Evolutionary conservation across 2,888 invertebrate genomes (phyloP).

Genomic region (Hydriomena furcata): DNA sequence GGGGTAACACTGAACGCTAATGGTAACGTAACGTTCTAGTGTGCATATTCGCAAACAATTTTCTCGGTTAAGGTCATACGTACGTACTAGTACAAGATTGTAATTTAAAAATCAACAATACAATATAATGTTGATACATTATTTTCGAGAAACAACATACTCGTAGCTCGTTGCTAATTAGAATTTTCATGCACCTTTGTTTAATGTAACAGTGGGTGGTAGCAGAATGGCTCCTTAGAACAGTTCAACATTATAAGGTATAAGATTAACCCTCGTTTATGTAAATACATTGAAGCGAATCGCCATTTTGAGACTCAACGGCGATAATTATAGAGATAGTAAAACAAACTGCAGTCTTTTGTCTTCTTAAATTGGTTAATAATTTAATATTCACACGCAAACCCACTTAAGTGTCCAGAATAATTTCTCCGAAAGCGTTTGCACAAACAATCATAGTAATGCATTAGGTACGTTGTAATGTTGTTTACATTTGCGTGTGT

Average conservation of each 20-base stretch:
- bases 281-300: slow-evolving; percentile 17
- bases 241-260: too few relatives aligned
- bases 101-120: too few relatives aligned
- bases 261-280: slow-evolving; percentile 15
- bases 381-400: slow-evolving; percentile 18
- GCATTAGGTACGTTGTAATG: slow-evolving; percentile 19
- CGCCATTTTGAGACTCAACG: not conserved
- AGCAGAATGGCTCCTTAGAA: too few relatives aligned
- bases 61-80: too few relatives aligned
- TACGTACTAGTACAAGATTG: too few relatives aligned
- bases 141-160: not conserved
- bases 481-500: slow-evolving; percentile 56
- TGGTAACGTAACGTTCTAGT: too few relatives aligned
- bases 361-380: slow-evolving; percentile 16
- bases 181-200: not conserved
- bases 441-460: slow-evolving; percentile 29
- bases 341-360: slow-evolving; percentile 16
- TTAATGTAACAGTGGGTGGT: too few relatives aligned
- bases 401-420: slow-evolving; percentile 11
- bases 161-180: not conserved
- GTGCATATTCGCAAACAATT: too few relatives aligned
- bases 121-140: too few relatives aligned
- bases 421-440: slow-evolving; percentile 10
- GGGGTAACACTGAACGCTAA: too few relatives aligned
- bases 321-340: slow-evolving; percentile 12